A percentile compares a stretch with the other conserved stretches of the same genome.
These are phyloP conservation scores for Ctenoplectra terminalis DNA, from an alignment of 1,140 invertebrate genomes.

Conservation along the genomic window DNA sequence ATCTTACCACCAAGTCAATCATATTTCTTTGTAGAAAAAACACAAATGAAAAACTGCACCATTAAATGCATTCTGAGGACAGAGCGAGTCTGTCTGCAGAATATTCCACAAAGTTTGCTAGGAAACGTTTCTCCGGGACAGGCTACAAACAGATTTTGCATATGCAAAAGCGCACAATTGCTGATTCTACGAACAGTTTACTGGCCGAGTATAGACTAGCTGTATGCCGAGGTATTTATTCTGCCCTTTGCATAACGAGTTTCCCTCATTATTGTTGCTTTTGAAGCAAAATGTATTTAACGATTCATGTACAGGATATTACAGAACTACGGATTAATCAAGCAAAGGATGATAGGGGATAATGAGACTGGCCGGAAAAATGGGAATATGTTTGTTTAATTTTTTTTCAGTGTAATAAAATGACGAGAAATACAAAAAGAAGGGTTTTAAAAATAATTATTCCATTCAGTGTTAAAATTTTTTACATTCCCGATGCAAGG, in stretches of 20 bases:
- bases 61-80: slow-evolving; percentile 5
- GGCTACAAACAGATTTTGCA: slow-evolving; percentile 31
- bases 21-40: no score
- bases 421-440: no score
- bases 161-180: slow-evolving; percentile 41
- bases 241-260: not conserved
- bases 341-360: not conserved
- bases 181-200: slow-evolving; percentile 23
- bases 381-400: no score
- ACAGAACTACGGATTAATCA: not conserved
- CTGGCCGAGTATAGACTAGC: not conserved
- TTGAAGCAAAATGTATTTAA: not conserved
- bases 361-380: no score
- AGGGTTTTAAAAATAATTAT: no score
- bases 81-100: not conserved
- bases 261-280: not conserved
- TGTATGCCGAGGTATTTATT: slow-evolving; percentile 3
- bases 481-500: no score
- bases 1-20: no score
- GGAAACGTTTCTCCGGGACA: not conserved
- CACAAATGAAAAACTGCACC: not conserved
- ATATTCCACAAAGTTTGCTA: slow-evolving; percentile 9
- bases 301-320: not conserved
- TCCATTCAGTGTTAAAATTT: no score
- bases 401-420: no score